Evolutionary conservation across 1,140 invertebrate species (phyloP), one percentile per base, ranked within the genome.

Genomic region (Amphibalanus amphitrite): DNA sequence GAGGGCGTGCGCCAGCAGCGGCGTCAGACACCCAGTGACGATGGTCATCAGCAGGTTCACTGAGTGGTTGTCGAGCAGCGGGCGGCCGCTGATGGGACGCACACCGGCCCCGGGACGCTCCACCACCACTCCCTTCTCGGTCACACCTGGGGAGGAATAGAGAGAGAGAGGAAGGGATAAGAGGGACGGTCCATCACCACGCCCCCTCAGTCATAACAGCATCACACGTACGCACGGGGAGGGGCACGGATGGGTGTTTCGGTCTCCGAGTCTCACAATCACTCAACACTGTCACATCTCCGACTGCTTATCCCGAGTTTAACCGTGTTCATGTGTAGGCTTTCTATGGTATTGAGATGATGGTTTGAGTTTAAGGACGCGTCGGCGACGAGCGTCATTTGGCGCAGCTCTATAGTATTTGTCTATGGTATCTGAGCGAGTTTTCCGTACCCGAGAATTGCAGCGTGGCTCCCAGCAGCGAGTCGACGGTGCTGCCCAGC

Each of bases 1-100:
- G 13, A 95, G 80, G 3, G 90, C 94, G 30, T 89, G 85, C 76
- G 89, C 88, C 26, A 87, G 86, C 70, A 88, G 80, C 28, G 94
- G 88, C 20, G 90, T 92, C 84, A 93, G 91, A 76, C 91, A 94
- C 77, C 73, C 89, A 73, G 88, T 90, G 0, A 89, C 79, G 65
- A 94, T 84, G 71, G 86, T 90, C 0, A 91, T 89, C 69, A 95
- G 81, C 26, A 96, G 82, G 81, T 95, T 96, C 0, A 96, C 90
- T 80, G 89, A 89, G 77, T 95, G 90, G 79, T 95, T 95, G 78
- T 95, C 91, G n/a, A 96, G 79, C 68, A 94, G 80, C 74, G 85
- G 83, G 72, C 83, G 79, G 29, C 93, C 93, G 78, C 86, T 86
- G 70, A 95, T 90, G 77, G 91, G 86, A 72, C 85, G 86, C 0